Evolutionary conservation across 1,140 invertebrate species (phyloP).

Genomic region (Tenebrio molitor): DNA sequence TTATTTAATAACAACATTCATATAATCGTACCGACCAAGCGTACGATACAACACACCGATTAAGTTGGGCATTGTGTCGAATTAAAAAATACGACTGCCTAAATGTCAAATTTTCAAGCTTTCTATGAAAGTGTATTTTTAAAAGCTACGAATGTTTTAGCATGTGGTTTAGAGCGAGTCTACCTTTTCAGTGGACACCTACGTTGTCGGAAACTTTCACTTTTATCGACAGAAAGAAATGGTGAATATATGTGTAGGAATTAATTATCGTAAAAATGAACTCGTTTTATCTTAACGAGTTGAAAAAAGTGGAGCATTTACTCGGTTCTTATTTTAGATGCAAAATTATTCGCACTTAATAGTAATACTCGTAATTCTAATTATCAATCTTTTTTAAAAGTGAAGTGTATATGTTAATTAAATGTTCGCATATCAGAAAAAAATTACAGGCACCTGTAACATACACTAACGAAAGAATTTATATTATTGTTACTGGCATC

Average conservation of each 20-base stretch:
- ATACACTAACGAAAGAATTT: too few relatives aligned
- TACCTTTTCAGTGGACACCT: slow-evolving; percentile 32
- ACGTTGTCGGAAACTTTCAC: slow-evolving; percentile 40
- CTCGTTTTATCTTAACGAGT: slow-evolving; percentile 28
- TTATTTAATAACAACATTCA: too few relatives aligned
- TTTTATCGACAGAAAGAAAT: slow-evolving; percentile 38
- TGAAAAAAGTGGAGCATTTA: slow-evolving; percentile 21
- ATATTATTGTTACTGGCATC: too few relatives aligned
- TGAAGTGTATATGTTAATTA: slow-evolving; percentile 16
- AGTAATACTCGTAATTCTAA: slow-evolving; percentile 11
- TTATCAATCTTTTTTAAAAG: slow-evolving; percentile 7
- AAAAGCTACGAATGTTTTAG: slow-evolving; percentile 11
- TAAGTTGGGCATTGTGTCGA: neutral
- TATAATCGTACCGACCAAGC: too few relatives aligned
- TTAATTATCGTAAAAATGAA: slow-evolving; percentile 42
- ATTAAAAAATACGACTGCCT: slow-evolving; percentile 6
- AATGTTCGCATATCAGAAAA: neutral
- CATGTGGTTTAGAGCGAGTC: slow-evolving; percentile 1
- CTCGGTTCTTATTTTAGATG: neutral
- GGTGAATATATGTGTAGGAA: slow-evolving; percentile 44
- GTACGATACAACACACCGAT: neutral
- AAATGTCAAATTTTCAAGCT: slow-evolving; percentile 31
- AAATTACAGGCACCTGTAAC: slow-evolving; percentile 18
- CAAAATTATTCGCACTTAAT: slow-evolving; percentile 13
- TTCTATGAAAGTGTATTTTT: slow-evolving; percentile 31